Evolutionary conservation across 2,113 vertebrate species (phyloP).

Genomic region (Amblyornis subalaris): DNA sequence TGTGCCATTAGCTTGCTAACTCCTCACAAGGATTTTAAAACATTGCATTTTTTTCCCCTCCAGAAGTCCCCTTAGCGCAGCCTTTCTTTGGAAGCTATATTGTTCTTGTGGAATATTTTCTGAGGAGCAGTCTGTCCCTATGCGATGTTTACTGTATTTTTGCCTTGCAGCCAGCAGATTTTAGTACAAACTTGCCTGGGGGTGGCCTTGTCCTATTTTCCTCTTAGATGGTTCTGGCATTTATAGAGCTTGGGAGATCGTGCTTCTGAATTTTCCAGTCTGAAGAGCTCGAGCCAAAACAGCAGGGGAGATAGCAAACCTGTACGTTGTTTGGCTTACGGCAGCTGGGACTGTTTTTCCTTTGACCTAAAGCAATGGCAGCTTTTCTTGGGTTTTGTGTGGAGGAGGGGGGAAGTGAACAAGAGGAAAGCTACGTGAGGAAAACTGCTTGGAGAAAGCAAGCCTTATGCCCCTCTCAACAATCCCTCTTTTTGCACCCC

Average conservation of each 20-base stretch:
- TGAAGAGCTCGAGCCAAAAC: conserved; percentile 60
- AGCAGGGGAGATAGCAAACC: conserved; percentile 63
- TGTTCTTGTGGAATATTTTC: conserved; percentile 57
- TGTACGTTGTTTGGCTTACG: conserved; percentile 58
- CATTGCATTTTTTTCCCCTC: not conserved
- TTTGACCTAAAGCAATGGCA: conserved; percentile 65
- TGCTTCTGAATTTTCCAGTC: conserved; percentile 67
- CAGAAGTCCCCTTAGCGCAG: not conserved
- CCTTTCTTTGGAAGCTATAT: conserved; percentile 25
- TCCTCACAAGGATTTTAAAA: conserved; percentile 32
- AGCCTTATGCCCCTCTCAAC: not conserved
- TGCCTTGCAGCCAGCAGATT: conserved; percentile 61
- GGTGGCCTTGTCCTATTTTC: conserved; percentile 68
- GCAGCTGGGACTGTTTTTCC: conserved; percentile 64
- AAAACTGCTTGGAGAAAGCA: not conserved
- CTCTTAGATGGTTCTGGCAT: conserved; percentile 67
- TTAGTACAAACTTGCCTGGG: conserved; percentile 62
- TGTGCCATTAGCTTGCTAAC: conserved; percentile 36
- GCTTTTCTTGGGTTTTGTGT: conserved; percentile 38
- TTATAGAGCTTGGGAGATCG: conserved; percentile 60
- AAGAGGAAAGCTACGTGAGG: not conserved
- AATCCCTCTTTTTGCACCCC: not conserved
- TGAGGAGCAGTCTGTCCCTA: conserved; percentile 55
- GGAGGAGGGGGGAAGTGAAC: not conserved
- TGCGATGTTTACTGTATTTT: conserved; percentile 51